Conservation (phyloP, 2,888 invertebrate genomes). For the Phragmatobia fuliginosa region DNA sequence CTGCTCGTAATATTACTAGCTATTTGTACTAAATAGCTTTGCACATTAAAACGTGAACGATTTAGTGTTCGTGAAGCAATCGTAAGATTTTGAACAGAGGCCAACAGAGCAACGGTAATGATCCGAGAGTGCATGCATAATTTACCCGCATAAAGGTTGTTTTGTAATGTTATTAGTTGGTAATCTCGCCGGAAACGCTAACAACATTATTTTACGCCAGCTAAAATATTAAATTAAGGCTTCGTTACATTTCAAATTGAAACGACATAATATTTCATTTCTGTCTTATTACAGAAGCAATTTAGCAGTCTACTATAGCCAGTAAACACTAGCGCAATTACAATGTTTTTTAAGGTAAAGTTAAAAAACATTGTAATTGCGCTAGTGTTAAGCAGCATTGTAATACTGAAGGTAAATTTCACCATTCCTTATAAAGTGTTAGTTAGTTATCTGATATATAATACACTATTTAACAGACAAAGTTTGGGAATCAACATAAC, state of each 20-base stretch:
- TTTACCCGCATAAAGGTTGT: conserved; percentile 84
- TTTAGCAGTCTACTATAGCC: conserved; percentile 35
- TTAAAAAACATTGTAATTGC: no score
- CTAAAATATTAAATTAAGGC: conserved; percentile 80
- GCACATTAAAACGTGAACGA: conserved; percentile 52
- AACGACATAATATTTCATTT: conserved; percentile 54
- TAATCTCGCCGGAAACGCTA: conserved; percentile 83
- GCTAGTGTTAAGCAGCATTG: neutral
- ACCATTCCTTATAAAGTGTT: neutral
- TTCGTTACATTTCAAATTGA: conserved; percentile 55
- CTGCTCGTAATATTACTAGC: conserved; percentile 8
- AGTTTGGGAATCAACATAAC: no score
- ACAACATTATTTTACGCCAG: conserved; percentile 79
- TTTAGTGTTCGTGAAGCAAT: conserved; percentile 63
- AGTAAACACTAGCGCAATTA: conserved; percentile 35
- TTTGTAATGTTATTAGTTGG: conserved; percentile 86
- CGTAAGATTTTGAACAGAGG: conserved; percentile 76
- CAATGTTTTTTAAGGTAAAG: no score
- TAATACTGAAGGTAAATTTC: neutral
- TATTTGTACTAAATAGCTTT: conserved; percentile 27
- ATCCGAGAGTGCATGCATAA: conserved; percentile 86
- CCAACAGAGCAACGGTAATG: conserved; percentile 80
- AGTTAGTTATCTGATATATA: no score
- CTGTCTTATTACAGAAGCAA: conserved; percentile 44
- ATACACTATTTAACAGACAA: no score